Evolutionary conservation across 2,888 invertebrate genomes (phyloP).

Genomic region (Mythimna lalbum): DNA sequence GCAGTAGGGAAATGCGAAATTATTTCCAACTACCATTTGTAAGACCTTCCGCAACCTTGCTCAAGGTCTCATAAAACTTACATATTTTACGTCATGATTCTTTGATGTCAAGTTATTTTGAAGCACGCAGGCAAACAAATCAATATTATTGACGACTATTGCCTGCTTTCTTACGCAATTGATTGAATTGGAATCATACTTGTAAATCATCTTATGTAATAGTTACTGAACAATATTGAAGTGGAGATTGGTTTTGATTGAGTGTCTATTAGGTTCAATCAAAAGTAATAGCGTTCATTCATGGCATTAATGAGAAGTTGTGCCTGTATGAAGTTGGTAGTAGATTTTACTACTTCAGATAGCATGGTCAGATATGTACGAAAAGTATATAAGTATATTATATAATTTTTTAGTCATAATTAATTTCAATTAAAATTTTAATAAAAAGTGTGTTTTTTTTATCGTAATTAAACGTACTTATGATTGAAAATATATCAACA

Average conservation of each 20-base stretch:
- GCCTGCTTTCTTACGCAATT: conserved; percentile 23
- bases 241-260: conserved; percentile 39
- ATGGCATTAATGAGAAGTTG: neutral
- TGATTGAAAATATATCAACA: no score
- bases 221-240: conserved; percentile 7
- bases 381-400: no score
- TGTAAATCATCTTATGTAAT: conserved; percentile 24
- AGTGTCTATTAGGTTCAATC: conserved; percentile 34
- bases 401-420: no score
- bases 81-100: neutral
- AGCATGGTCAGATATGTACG: no score
- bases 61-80: conserved; percentile 18
- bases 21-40: conserved; percentile 10
- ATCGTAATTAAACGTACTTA: no score
- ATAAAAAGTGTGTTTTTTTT: no score
- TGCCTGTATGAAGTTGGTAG: neutral
- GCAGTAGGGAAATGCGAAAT: conserved; percentile 3
- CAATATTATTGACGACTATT: conserved; percentile 17
- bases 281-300: conserved; percentile 41
- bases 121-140: conserved; percentile 37
- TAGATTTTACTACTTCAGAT: neutral
- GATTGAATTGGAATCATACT: conserved; percentile 9
- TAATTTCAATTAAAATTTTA: no score
- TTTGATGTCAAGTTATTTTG: conserved; percentile 10
- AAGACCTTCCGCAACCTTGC: conserved; percentile 8